Evolutionary conservation across 2,113 vertebrate species (phyloP).

Genomic region (Ameiurus melas): DNA sequence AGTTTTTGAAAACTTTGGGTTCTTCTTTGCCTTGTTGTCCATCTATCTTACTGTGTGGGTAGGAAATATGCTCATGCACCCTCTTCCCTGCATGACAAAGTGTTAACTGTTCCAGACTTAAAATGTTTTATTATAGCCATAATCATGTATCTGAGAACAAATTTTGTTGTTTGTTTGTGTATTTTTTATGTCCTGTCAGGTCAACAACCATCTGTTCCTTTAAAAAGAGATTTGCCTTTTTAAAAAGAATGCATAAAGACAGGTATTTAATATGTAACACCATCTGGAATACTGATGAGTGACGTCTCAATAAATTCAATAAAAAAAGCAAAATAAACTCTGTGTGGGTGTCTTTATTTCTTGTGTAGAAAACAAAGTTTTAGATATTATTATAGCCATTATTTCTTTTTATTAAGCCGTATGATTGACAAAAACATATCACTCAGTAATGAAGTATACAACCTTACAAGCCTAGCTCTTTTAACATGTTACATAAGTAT

Average conservation of each 20-base stretch:
- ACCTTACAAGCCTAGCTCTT: neutral
- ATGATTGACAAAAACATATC: constrained; percentile 30
- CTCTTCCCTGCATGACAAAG: neutral
- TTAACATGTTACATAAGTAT: constrained; percentile 17
- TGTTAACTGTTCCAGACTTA: neutral
- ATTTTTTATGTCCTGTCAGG: neutral
- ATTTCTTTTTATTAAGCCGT: constrained; percentile 18
- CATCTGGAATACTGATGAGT: neutral
- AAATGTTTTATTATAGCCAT: neutral
- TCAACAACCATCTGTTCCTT: neutral
- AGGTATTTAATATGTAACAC: neutral
- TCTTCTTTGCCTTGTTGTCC: neutral
- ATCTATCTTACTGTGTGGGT: neutral
- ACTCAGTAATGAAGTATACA: constrained; percentile 25
- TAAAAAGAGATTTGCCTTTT: neutral
- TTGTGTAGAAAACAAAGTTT: neutral
- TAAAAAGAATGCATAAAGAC: neutral
- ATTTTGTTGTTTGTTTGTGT: neutral
- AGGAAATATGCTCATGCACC: neutral
- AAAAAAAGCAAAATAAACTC: neutral
- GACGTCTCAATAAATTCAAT: neutral
- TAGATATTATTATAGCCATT: neutral
- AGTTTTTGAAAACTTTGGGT: neutral
- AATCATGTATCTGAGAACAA: neutral
- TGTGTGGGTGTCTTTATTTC: neutral